Evolutionary conservation across 2,797 vertebrate genomes (phyloP).

Genomic region (Sebastes reedi): DNA sequence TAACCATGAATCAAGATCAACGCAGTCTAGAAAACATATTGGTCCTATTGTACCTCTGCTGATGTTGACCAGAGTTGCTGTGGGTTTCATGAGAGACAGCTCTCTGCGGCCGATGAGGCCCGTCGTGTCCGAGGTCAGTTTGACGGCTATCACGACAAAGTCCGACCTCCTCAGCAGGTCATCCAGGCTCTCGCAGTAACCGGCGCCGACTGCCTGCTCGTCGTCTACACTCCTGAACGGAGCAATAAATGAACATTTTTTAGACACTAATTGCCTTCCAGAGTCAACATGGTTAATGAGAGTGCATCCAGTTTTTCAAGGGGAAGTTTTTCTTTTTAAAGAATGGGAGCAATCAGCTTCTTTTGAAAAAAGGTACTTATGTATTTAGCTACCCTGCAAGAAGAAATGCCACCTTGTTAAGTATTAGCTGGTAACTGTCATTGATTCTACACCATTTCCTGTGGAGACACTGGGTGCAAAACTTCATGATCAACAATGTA

Average conservation of each 20-base stretch:
- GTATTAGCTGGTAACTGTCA: background rate
- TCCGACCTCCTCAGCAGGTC: conserved; percentile 80
- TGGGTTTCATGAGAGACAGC: conserved; percentile 84
- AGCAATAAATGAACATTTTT: background rate
- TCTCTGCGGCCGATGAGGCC: conserved; percentile 77
- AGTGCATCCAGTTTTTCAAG: background rate
- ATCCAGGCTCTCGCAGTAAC: conserved; percentile 74
- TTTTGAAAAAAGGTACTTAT: background rate
- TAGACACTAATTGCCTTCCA: background rate
- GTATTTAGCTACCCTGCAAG: background rate
- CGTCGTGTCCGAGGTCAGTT: conserved; percentile 71
- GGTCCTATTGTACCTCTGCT: conserved; percentile 77
- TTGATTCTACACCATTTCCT: background rate
- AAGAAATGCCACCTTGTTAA: background rate
- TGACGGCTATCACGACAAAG: conserved; percentile 78
- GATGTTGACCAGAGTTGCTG: conserved; percentile 81
- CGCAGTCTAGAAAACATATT: background rate
- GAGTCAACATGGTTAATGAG: background rate
- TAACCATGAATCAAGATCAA: background rate
- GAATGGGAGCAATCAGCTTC: background rate
- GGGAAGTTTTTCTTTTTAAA: background rate
- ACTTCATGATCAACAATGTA: background rate
- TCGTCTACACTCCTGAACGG: conserved; percentile 72
- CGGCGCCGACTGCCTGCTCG: conserved; percentile 74
- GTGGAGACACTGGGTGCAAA: background rate